A percentile compares a stretch with the other conserved stretches of the same genome.
Conservation (phyloP, 2,113 vertebrate species). For the Urocolius indicus region DNA sequence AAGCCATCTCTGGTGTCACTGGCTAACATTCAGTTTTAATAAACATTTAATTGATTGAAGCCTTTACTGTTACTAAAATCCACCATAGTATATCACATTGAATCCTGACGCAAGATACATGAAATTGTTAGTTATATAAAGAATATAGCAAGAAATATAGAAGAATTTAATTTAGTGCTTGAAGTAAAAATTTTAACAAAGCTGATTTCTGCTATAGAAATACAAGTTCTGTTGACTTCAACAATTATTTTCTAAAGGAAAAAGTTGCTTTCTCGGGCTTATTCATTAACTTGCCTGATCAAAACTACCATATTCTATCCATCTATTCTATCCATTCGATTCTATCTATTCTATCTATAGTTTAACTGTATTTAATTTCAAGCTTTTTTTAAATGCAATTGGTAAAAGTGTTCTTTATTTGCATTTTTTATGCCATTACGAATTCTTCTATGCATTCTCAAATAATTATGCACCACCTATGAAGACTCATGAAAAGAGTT, state of each 20-base stretch:
- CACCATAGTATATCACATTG: not conserved
- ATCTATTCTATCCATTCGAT: too few relatives aligned
- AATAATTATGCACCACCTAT: not conserved
- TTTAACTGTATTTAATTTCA: not conserved
- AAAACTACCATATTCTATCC: not conserved
- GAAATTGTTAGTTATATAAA: not conserved
- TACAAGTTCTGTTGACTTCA: not conserved
- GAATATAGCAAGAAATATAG: not conserved
- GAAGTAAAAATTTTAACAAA: not conserved
- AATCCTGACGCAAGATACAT: not conserved
- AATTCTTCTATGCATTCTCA: not conserved
- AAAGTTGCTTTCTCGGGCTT: not conserved
- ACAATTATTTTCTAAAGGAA: not conserved
- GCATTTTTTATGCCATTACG: not conserved
- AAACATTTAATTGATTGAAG: slow-evolving; percentile 8
- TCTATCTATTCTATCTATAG: too few relatives aligned
- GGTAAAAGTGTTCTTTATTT: not conserved
- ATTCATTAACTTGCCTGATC: not conserved
- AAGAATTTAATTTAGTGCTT: not conserved
- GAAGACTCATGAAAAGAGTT: not conserved
- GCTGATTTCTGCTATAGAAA: not conserved
- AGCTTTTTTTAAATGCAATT: not conserved
- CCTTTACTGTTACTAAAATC: not conserved
- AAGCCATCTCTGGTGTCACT: slow-evolving; percentile 29
- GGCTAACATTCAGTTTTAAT: not conserved